Evolutionary conservation across 2,888 invertebrate species (phyloP).

Genomic region (Parapristionchus giblindavisi): DNA sequence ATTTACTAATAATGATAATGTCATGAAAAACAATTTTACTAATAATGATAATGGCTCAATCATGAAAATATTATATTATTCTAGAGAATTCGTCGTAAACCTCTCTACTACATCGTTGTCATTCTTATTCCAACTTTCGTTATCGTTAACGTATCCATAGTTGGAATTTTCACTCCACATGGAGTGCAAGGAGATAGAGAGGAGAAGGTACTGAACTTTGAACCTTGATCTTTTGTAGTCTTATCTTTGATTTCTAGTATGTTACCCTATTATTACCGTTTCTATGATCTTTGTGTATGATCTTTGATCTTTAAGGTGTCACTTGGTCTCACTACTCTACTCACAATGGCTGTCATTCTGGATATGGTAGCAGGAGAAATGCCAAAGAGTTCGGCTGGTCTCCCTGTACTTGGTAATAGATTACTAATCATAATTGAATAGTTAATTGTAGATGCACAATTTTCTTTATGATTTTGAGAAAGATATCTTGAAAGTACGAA

Average conservation of each 20-base stretch:
- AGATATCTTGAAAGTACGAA: no score
- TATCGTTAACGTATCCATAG: slow-evolving; percentile 55
- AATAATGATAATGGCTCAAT: no score
- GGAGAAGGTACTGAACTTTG: slow-evolving; percentile 49
- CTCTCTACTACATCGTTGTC: slow-evolving; percentile 58
- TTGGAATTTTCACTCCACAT: slow-evolving; percentile 59
- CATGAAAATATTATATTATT: background rate
- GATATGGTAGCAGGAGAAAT: slow-evolving; percentile 59
- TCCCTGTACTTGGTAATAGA: slow-evolving; percentile 50
- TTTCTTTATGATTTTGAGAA: no score
- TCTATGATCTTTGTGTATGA: background rate
- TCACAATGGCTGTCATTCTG: slow-evolving; percentile 59
- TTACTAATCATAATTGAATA: no score
- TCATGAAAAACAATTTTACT: background rate
- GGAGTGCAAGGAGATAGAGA: slow-evolving; percentile 57
- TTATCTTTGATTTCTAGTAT: background rate
- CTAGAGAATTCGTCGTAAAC: slow-evolving; percentile 52
- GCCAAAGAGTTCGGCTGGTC: slow-evolving; percentile 57
- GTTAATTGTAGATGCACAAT: no score
- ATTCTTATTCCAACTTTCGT: slow-evolving; percentile 57
- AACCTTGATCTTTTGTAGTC: no score
- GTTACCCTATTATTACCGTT: background rate
- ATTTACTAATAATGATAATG: background rate
- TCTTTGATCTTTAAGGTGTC: slow-evolving; percentile 43
- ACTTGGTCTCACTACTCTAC: slow-evolving; percentile 57